These are phyloP conservation scores for Automeris io DNA, from an alignment of 2,888 invertebrate species.

Conservation along the genomic window DNA sequence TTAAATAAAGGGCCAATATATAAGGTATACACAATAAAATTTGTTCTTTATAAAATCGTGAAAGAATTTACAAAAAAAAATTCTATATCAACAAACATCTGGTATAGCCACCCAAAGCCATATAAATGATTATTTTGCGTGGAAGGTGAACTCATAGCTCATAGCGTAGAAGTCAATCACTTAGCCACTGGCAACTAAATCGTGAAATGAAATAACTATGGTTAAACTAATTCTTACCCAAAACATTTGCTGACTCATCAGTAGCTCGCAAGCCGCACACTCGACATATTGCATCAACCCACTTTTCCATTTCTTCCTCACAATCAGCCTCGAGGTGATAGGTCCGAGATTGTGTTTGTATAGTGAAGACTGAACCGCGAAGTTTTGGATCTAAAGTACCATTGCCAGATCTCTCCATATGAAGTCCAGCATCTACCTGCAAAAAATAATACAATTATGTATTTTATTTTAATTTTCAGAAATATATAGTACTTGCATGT, in stretches of 20 bases:
- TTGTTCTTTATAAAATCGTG: no score
- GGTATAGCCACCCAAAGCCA: no score
- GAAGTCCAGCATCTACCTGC: conserved; percentile 90
- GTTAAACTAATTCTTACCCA: conserved; percentile 18
- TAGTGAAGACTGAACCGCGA: conserved; percentile 85
- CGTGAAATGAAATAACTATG: background rate
- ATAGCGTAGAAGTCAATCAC: no score
- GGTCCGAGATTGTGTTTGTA: conserved; percentile 90
- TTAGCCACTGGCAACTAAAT: background rate
- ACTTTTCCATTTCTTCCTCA: conserved; percentile 94
- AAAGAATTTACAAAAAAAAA: no score
- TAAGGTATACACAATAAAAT: no score
- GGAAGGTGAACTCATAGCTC: no score
- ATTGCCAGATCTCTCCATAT: conserved; percentile 87
- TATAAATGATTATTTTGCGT: no score
- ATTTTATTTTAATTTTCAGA: no score
- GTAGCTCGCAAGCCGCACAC: conserved; percentile 91
- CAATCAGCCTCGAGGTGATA: conserved; percentile 96
- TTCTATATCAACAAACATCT: no score
- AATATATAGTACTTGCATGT: no score
- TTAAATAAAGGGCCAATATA: no score
- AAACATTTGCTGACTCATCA: conserved; percentile 48
- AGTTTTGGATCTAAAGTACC: conserved; percentile 82
- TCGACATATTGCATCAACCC: conserved; percentile 96
- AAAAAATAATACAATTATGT: conserved; percentile 10